Percentiles rank a stretch among this genome's conserved stretches.
These are phyloP conservation scores for Phaenicophaeus curvirostris DNA, from an alignment of 2,797 vertebrate species.

Conservation along the genomic window DNA sequence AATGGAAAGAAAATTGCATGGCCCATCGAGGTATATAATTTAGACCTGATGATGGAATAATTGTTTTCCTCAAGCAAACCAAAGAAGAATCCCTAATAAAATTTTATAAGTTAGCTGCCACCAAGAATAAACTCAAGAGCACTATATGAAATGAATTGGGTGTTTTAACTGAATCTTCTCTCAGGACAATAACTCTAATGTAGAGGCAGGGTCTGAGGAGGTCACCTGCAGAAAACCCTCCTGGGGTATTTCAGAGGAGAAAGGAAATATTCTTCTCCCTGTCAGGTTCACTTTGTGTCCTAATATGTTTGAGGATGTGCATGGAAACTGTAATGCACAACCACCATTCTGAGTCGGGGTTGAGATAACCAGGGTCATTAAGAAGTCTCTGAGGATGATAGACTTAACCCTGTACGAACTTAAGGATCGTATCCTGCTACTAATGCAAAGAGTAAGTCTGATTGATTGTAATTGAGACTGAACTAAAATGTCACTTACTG, in stretches of 20 bases:
- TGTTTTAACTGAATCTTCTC: constrained; percentile 84
- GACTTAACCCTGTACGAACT: constrained; percentile 79
- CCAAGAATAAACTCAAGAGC: constrained; percentile 80
- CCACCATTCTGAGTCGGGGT: constrained; percentile 61
- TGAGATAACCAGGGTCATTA: constrained; percentile 75
- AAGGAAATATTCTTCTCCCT: constrained; percentile 76
- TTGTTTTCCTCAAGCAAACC: constrained; percentile 77
- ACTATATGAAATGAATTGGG: constrained; percentile 84
- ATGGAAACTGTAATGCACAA: constrained; percentile 69
- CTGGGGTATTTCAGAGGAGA: constrained; percentile 75
- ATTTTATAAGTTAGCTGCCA: constrained; percentile 85
- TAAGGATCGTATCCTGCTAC: constrained; percentile 19
- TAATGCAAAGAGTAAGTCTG: not conserved
- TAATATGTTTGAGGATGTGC: constrained; percentile 78
- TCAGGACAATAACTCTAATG: constrained; percentile 86
- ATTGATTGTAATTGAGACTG: constrained; percentile 73
- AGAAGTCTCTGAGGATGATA: constrained; percentile 68
- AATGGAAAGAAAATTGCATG: constrained; percentile 24
- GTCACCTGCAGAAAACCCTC: constrained; percentile 75
- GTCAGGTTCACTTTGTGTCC: constrained; percentile 78
- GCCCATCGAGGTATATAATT: constrained; percentile 47
- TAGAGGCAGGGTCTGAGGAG: constrained; percentile 79
- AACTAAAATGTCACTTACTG: constrained; percentile 79
- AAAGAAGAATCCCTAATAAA: constrained; percentile 81
- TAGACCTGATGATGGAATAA: constrained; percentile 76